Evolutionary conservation across 92 coral and sea anemone species (phyloP).

Genomic region (Desmophyllum pertusum): DNA sequence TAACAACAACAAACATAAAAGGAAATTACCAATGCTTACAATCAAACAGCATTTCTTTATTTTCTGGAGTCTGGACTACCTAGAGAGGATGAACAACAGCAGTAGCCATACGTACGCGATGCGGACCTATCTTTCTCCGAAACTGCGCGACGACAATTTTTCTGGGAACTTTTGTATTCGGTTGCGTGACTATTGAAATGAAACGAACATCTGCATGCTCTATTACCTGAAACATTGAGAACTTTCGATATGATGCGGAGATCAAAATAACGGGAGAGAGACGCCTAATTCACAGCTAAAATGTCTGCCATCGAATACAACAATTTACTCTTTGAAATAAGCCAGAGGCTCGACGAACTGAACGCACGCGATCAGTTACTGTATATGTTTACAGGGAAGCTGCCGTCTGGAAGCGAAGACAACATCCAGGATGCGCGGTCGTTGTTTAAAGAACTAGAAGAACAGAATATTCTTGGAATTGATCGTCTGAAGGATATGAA

Average conservation of each 20-base stretch:
- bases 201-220: no score
- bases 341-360: not conserved
- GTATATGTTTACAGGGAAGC: not conserved
- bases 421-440: not conserved
- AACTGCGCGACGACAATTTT: no score
- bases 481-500: not conserved
- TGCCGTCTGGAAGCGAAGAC: constrained; percentile 12
- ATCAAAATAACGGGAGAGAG: not conserved
- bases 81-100: no score
- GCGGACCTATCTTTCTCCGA: no score
- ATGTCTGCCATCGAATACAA: constrained; percentile 15
- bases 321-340: constrained; percentile 8
- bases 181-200: no score
- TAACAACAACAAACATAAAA: no score
- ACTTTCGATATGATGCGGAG: not conserved
- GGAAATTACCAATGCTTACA: no score
- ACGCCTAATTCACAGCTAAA: not conserved
- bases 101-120: no score
- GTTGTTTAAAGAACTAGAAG: constrained; percentile 20
- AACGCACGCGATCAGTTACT: not conserved
- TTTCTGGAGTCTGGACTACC: no score
- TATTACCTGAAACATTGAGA: not conserved
- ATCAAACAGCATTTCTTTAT: no score
- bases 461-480: not conserved
- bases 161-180: no score